phyloP scores from a whole-genome alignment of 2,113 vertebrate genomes.

The Pseudorasbora parva region DNA sequence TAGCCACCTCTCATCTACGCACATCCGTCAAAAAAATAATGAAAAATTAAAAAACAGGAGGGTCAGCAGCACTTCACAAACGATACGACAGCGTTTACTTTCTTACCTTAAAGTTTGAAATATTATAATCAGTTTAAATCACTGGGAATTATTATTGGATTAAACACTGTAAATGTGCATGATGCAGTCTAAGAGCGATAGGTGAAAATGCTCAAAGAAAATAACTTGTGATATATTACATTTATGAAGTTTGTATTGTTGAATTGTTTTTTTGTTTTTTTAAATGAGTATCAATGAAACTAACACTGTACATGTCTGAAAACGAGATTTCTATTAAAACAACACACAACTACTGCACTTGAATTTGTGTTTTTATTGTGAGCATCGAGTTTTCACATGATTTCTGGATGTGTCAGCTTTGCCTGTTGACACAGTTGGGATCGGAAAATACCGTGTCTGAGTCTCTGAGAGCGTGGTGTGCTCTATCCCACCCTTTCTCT shows the following conservation, averaged over 20 bases:
- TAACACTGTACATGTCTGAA: constrained; percentile 4
- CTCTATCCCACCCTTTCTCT: constrained; percentile 46
- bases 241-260: background rate
- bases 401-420: constrained; percentile 59
- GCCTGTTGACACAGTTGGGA: constrained; percentile 49
- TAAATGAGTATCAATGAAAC: background rate
- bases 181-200: background rate
- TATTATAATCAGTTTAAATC: background rate
- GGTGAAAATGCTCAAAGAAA: background rate
- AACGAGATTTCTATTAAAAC: background rate
- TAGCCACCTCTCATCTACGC: background rate
- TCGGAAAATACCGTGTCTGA: constrained; percentile 41
- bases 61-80: background rate
- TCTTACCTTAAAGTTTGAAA: background rate
- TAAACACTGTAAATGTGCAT: background rate
- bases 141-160: background rate
- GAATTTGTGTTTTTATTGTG: background rate
- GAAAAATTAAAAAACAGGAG: background rate
- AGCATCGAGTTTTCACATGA: constrained; percentile 24
- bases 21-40: background rate
- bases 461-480: constrained; percentile 30
- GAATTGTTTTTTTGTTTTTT: too few relatives aligned
- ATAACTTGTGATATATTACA: background rate
- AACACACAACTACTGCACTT: background rate
- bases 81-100: background rate